Percentiles rank a stretch among this genome's conserved stretches.
These are phyloP conservation scores for Megalops cyprinoides DNA, from an alignment of 2,797 vertebrate genomes.

Conservation along the genomic window DNA sequence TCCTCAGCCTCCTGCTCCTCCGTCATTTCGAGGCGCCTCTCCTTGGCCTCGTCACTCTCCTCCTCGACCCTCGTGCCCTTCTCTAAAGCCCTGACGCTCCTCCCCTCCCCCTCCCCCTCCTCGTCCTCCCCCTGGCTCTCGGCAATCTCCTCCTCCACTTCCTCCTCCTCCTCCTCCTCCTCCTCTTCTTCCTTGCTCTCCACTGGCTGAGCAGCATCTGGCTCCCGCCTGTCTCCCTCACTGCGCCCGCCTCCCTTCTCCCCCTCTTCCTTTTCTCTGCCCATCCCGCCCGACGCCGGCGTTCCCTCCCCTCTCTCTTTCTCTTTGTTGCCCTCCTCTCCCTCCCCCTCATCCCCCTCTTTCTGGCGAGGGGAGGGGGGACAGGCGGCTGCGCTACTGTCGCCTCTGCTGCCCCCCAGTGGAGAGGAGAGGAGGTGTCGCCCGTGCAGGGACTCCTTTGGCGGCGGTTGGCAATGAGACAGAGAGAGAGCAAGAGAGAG, in stretches of 20 bases:
- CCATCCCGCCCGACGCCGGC: neutral
- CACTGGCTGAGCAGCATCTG: too few relatives aligned
- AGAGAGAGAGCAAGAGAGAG: neutral
- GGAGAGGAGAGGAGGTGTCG: slow-evolving; percentile 50
- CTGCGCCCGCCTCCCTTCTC: too few relatives aligned
- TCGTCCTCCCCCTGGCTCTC: neutral
- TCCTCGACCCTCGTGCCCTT: neutral
- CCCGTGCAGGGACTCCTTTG: slow-evolving; percentile 73
- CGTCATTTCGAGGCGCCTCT: neutral
- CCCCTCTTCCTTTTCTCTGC: neutral
- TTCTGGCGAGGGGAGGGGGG: slow-evolving; percentile 35
- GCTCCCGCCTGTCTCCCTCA: too few relatives aligned
- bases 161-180: neutral
- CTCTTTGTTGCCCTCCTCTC: neutral
- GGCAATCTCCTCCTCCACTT: neutral
- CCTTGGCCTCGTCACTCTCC: slow-evolving; percentile 6
- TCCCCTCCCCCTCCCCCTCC: neutral
- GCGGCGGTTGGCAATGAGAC: slow-evolving; percentile 6
- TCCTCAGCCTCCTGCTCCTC: slow-evolving; percentile 13
- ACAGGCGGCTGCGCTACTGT: slow-evolving; percentile 43
- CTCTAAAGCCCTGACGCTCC: neutral
- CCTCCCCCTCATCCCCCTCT: slow-evolving; percentile 14
- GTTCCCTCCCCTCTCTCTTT: neutral
- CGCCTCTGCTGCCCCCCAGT: slow-evolving; percentile 44
- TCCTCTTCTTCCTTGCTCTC: neutral